Conservation (phyloP, 2,888 invertebrate species). For the Brachylomia viminalis region DNA sequence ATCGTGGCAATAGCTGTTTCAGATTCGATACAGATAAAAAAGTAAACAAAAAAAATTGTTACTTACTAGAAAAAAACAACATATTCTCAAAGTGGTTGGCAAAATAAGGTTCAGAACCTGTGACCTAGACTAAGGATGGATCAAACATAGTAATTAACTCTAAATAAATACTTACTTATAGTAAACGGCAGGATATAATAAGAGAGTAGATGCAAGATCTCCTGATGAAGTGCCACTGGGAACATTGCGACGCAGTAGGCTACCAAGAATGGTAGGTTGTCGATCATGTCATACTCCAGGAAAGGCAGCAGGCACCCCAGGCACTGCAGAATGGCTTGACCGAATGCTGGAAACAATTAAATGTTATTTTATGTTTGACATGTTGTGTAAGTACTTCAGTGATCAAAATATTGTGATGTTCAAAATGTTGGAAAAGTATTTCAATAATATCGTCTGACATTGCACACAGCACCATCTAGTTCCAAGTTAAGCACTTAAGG, state of each 20-base stretch:
- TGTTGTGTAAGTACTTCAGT: neutral
- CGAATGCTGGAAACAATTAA: slow-evolving; percentile 93
- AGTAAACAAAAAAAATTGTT: too few species aligned
- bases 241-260: slow-evolving; percentile 98
- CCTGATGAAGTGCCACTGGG: slow-evolving; percentile 97
- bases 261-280: slow-evolving; percentile 98
- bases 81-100: too few species aligned
- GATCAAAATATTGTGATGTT: neutral
- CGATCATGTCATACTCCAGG: slow-evolving; percentile 98
- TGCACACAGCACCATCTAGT: too few species aligned
- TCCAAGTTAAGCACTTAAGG: too few species aligned
- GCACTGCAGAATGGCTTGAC: slow-evolving; percentile 97
- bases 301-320: slow-evolving; percentile 98
- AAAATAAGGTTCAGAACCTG: too few species aligned
- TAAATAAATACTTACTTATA: slow-evolving; percentile 92
- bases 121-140: neutral
- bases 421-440: neutral
- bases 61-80: too few species aligned
- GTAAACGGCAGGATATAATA: slow-evolving; percentile 99
- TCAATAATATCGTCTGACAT: too few species aligned
- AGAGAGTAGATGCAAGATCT: slow-evolving; percentile 98
- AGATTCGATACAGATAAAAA: too few species aligned
- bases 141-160: neutral
- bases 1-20: too few species aligned
- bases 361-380: neutral